Conservation (phyloP, 2,888 invertebrate genomes). For the Willowsia nigromaculata region DNA sequence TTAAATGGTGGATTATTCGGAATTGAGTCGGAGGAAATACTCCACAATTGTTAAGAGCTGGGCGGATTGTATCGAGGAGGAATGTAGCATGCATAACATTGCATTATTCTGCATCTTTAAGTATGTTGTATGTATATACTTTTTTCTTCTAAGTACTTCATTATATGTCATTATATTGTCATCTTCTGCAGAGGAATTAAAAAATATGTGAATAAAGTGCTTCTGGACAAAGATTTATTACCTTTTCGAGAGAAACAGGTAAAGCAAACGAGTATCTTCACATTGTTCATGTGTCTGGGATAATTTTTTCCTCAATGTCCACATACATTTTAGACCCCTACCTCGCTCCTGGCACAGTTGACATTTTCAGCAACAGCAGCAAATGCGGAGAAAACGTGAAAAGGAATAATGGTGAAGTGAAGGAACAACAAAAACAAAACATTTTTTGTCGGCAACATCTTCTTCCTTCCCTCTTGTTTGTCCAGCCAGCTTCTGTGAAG, state of each 20-base stretch:
- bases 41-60: background rate
- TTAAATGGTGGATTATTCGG: background rate
- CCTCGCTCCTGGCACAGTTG: constrained; percentile 68
- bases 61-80: background rate
- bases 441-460: constrained; percentile 65
- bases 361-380: constrained; percentile 62
- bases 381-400: background rate
- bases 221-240: constrained; percentile 59
- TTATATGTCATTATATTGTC: constrained; percentile 20
- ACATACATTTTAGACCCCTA: constrained; percentile 61
- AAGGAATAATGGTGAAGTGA: constrained; percentile 22
- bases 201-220: constrained; percentile 12
- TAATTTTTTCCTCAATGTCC: constrained; percentile 40
- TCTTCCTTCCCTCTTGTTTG: constrained; percentile 46
- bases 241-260: constrained; percentile 8
- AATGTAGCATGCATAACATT: background rate
- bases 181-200: background rate
- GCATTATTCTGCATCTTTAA: background rate
- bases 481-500: constrained; percentile 62
- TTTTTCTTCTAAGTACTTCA: constrained; percentile 2
- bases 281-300: constrained; percentile 12
- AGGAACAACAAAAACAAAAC: constrained; percentile 61
- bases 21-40: background rate
- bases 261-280: background rate
- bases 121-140: background rate